These are phyloP conservation scores for Galeopsomyia nigrocyanea DNA, from an alignment of 2,888 invertebrate genomes.

Conservation along the genomic window DNA sequence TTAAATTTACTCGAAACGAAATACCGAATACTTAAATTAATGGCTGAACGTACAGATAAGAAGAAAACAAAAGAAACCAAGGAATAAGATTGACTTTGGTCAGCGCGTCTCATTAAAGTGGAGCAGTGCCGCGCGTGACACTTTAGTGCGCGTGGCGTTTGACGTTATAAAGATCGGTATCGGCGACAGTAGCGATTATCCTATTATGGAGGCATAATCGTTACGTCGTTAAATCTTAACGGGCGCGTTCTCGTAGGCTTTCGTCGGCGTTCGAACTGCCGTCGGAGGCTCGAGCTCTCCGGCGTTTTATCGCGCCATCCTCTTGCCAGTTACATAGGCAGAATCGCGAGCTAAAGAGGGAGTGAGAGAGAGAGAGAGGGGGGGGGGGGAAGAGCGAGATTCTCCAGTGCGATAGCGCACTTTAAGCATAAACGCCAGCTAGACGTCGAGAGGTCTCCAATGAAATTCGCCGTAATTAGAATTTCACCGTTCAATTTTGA, in stretches of 20 bases:
- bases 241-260: slow-evolving; percentile 52
- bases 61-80: too few relatives aligned
- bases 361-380: background rate
- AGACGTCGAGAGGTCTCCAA: slow-evolving; percentile 17
- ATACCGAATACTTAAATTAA: too few relatives aligned
- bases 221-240: slow-evolving; percentile 66
- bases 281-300: background rate
- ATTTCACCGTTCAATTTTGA: slow-evolving; percentile 29
- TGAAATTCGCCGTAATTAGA: slow-evolving; percentile 31
- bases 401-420: slow-evolving; percentile 7
- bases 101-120: too few relatives aligned
- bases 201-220: slow-evolving; percentile 65
- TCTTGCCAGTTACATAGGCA: slow-evolving; percentile 38
- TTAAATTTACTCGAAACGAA: too few relatives aligned
- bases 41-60: too few relatives aligned
- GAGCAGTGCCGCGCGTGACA: slow-evolving; percentile 32
- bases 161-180: slow-evolving; percentile 64
- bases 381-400: slow-evolving; percentile 17
- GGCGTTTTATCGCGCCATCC: slow-evolving; percentile 32
- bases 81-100: too few relatives aligned
- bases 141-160: slow-evolving; percentile 56
- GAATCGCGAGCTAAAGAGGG: background rate
- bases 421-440: background rate
- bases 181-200: slow-evolving; percentile 65
- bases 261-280: slow-evolving; percentile 4